Evolutionary conservation across 2,797 vertebrate genomes (phyloP).

Genomic region (Psittacula echo): DNA sequence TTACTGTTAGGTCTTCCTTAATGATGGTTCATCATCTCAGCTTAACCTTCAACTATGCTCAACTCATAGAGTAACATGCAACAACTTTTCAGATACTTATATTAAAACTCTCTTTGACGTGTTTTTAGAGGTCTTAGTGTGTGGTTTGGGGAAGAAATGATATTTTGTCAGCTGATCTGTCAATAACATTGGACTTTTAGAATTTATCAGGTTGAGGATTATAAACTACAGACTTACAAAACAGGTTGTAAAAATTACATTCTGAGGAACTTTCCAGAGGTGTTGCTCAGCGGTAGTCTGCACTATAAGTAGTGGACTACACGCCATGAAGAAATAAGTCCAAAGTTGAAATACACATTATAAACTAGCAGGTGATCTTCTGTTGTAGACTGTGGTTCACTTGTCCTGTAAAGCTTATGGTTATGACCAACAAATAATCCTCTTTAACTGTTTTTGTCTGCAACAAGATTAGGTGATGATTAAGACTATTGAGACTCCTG

Average conservation of each 20-base stretch:
- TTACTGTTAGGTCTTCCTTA: background rate
- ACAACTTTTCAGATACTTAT: background rate
- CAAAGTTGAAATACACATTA: background rate
- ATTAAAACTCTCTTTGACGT: background rate
- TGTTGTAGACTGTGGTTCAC: fast-evolving
- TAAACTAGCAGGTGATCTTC: background rate
- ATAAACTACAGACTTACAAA: background rate
- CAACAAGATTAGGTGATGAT: background rate
- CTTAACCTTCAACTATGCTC: background rate
- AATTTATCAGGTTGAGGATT: background rate
- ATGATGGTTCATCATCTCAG: background rate
- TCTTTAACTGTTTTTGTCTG: background rate
- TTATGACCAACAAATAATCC: background rate
- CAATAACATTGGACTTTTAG: background rate
- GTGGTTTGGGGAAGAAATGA: background rate
- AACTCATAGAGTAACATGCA: constrained; percentile 19
- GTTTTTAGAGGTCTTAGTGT: background rate
- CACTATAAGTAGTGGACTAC: background rate
- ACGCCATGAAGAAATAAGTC: background rate
- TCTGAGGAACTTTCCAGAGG: background rate
- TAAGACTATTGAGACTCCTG: background rate
- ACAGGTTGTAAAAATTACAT: background rate
- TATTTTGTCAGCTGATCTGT: background rate
- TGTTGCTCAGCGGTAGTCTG: background rate
- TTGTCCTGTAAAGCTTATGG: background rate